Evolutionary conservation across 1,140 invertebrate genomes (phyloP), one percentile per base, ranked within the genome.

Genomic region (Trichomalopsis sarcophagae): DNA sequence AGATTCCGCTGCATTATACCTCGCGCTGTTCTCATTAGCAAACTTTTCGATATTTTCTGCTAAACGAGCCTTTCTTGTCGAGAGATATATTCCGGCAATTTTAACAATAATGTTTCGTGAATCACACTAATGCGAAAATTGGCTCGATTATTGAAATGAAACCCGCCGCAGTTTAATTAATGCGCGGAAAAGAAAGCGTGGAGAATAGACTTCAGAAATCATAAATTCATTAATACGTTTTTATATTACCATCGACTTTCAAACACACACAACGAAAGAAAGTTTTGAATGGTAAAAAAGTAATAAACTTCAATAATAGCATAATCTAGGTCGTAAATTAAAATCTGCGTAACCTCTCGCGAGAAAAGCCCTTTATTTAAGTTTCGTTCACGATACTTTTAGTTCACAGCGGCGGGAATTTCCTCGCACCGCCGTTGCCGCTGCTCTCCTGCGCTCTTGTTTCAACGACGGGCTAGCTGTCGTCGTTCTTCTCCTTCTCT

Each of bases 261-360:
- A 76, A 81, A 68, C 55, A 62, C 55, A 7, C 73, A 33, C 55
- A 81, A 85, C 77, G 84, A 68, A 66, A 69, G 36, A 77, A 81
- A 85, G 27, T 55, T 85, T 85, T 78, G 79, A 86, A 86, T 82
- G 74, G 80, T 40, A 68, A 82, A 82, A 84, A 86, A 78, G 84
- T 82, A 86, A 82, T 82, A 82, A 86, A 86, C 84, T 86, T 86
- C 84, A 77, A 86, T 86, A 86, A 86, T 82, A 55, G 80, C 68
- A 62, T 86, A 86, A 86, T 86, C 85, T 86, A 33, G 76, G 73
- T 86, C 81, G 81, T 86, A 86, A 86, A 86, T 86, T 86, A 83
- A 86, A 86, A 86, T 86, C 81, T 47, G 69, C 85, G 85, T 71
- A 77, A 77, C 71, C 47, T 85, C 78, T 73, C 27, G 84, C 71